Percentiles rank a stretch among this genome's conserved stretches.
These are phyloP conservation scores for Ochotona curzoniae DNA, from an alignment of 2,113 vertebrate genomes.

Conservation along the genomic window DNA sequence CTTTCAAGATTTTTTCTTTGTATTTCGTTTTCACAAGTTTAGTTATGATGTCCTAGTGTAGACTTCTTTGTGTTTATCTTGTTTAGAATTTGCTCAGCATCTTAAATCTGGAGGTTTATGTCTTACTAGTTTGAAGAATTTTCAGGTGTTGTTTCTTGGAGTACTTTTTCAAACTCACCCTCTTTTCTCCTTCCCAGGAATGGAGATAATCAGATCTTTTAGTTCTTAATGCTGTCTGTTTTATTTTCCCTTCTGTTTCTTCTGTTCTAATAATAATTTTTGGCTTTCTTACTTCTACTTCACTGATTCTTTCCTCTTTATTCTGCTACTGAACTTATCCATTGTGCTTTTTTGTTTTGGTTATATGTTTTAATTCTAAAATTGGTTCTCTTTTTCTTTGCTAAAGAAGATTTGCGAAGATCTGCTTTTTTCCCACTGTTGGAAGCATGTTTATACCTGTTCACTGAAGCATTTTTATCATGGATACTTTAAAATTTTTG, in stretches of 20 bases:
- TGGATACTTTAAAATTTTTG: neutral
- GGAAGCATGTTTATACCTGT: neutral
- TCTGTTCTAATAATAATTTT: neutral
- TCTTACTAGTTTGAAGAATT: neutral
- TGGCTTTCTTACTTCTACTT: neutral
- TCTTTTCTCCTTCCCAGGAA: neutral
- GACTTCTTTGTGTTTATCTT: neutral
- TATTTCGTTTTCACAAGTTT: neutral
- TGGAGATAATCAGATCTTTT: neutral
- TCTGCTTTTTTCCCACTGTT: neutral
- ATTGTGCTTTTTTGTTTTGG: neutral
- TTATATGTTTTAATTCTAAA: neutral
- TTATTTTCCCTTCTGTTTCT: neutral
- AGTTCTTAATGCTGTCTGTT: neutral
- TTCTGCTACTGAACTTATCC: neutral
- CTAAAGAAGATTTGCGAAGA: neutral
- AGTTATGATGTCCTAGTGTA: neutral
- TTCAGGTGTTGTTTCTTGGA: neutral
- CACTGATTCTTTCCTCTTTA: neutral
- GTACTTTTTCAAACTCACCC: neutral
- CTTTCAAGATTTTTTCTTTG: neutral
- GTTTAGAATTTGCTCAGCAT: neutral
- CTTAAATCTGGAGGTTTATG: neutral
- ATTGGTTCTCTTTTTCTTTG: neutral
- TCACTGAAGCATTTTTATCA: neutral